A percentile compares a stretch with the other conserved stretches of the same genome.
Evolutionary conservation across 2,113 vertebrate species (phyloP).

Genomic region (Lagopus muta): DNA sequence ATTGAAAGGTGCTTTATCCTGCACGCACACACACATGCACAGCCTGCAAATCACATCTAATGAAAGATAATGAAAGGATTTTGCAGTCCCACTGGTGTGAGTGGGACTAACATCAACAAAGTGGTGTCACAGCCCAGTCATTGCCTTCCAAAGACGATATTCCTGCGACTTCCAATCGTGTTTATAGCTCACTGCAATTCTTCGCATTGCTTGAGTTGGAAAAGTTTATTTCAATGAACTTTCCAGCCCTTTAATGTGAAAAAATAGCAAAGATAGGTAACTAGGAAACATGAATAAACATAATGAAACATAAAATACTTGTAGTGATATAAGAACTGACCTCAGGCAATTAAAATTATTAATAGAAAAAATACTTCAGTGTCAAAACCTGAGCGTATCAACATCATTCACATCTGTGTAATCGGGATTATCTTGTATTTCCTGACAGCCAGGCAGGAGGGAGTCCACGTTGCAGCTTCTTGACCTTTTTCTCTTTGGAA

Average conservation of each 20-base stretch:
- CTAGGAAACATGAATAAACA: conserved; percentile 73
- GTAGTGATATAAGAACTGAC: conserved; percentile 65
- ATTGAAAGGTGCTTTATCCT: neutral
- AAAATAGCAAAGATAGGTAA: conserved; percentile 58
- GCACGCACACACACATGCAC: neutral
- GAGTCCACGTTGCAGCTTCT: conserved; percentile 53
- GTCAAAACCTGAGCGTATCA: conserved; percentile 55
- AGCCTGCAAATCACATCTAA: neutral
- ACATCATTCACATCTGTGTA: conserved; percentile 64
- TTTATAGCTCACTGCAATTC: conserved; percentile 44
- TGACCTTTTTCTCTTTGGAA: conserved; percentile 58
- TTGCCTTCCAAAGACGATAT: neutral
- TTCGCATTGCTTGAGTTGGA: conserved; percentile 39
- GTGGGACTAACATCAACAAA: neutral
- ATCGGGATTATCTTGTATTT: conserved; percentile 74
- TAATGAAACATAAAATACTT: conserved; percentile 74
- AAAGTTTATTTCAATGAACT: conserved; percentile 50
- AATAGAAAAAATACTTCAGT: conserved; percentile 72
- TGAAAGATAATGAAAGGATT: neutral
- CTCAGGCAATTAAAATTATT: conserved; percentile 82
- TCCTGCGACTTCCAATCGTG: neutral
- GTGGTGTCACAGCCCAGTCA: neutral
- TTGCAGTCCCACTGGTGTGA: neutral
- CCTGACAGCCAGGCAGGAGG: conserved; percentile 60
- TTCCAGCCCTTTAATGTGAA: conserved; percentile 24